Evolutionary conservation across 2,797 vertebrate genomes (phyloP), one percentile per base, ranked within the genome.

Genomic region (Leptodactylus fallax): DNA sequence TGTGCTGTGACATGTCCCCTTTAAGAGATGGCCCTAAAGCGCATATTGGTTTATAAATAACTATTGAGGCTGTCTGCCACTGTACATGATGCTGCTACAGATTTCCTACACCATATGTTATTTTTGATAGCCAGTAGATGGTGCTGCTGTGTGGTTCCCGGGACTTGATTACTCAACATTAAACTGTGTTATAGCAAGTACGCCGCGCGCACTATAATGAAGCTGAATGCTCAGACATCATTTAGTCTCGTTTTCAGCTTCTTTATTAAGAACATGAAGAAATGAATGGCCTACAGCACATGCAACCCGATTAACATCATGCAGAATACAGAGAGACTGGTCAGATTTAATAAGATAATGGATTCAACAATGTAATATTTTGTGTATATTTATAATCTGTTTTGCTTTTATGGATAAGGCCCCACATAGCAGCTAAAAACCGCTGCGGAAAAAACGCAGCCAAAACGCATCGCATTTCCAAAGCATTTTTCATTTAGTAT

Each of bases 51-150:
- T 77, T 23, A 53, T 13, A 23, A 53, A 7, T 77, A 14, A 14
- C 10, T n/a, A n/a, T 53, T n/a, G 19, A 51, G 21, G 12, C 21
- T 23, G 21, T 76, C 21, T 76, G 11, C 49, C 19, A 13, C 6
- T 53, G 21, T n/a, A 76, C 74, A 53, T 23, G 74, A 53, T 77
- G 47, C 74, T 53, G 21, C 47, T 53, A 23, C 21, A 53, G 21
- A 77, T 7, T 23, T 53, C n/a, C 49, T 23, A 14, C 47, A 5
- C 11, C 58, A 51, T 23, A 23, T 63, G 17, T 81, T 83, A 49
- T 76, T 72, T 27, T 27, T 19, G 74, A 51, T n/a, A 58, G 72
- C 88, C 88, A 89, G 88, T 63, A 89, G 88, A 89, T 86, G 88
- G 88, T 23, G 80, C 80, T 87, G 80, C 80, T 86, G 88, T 78